Conservation (phyloP, 2,797 vertebrate species). For the Bufotes viridis region DNA sequence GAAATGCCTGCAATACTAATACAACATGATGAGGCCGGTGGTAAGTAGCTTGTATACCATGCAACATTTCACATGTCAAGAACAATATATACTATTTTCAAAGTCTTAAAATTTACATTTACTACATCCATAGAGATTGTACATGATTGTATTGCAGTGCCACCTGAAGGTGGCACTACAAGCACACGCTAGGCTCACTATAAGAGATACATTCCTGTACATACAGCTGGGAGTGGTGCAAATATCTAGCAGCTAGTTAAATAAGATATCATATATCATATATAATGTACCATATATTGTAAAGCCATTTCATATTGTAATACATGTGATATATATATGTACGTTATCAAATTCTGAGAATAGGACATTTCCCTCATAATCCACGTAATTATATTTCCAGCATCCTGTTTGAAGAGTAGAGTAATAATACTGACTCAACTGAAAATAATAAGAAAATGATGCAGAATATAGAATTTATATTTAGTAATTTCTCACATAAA, state of each 20-base stretch:
- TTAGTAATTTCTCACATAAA: background rate
- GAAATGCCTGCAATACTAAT: too few relatives aligned
- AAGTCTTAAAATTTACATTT: too few relatives aligned
- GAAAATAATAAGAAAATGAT: background rate
- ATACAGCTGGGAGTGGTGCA: background rate
- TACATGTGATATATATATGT: background rate
- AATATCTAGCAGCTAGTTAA: background rate
- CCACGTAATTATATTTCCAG: conserved; percentile 20
- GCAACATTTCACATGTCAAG: too few relatives aligned
- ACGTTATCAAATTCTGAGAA: conserved; percentile 15
- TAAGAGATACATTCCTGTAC: background rate
- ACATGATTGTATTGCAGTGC: background rate
- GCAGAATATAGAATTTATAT: background rate
- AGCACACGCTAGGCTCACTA: background rate
- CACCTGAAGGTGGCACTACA: conserved; percentile 40
- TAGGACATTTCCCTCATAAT: conserved; percentile 19
- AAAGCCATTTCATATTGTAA: background rate
- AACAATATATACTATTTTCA: too few relatives aligned
- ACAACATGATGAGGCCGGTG: too few relatives aligned
- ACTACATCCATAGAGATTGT: background rate
- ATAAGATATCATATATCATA: background rate
- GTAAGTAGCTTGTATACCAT: too few relatives aligned
- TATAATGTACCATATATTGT: too few relatives aligned
- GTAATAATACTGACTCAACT: background rate
- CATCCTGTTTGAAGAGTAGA: background rate